These are phyloP conservation scores for Geothlypis trichas DNA, from an alignment of 2,113 vertebrate genomes.

Conservation along the genomic window DNA sequence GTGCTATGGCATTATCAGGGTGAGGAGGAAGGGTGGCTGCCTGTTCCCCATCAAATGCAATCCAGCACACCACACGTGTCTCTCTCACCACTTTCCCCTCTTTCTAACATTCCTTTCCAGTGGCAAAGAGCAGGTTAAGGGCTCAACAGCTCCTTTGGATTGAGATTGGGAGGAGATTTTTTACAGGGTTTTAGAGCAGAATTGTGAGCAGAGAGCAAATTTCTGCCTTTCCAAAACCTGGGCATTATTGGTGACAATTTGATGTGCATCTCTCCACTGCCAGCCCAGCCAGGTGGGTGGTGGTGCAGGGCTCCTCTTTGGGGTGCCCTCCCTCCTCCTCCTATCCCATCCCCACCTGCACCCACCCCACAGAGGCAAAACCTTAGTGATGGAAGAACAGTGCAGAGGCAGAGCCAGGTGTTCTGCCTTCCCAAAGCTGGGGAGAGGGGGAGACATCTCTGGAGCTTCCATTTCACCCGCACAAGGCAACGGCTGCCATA, in stretches of 20 bases:
- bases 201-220: background rate
- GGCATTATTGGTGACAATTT: background rate
- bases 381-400: background rate
- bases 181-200: background rate
- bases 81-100: background rate
- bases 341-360: background rate
- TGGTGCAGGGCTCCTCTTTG: rapidly evolving
- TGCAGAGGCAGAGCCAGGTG: background rate
- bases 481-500: background rate
- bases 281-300: background rate
- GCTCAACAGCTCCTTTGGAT: background rate
- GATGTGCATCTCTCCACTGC: background rate
- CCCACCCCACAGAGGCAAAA: background rate
- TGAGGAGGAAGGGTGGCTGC: background rate
- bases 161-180: background rate
- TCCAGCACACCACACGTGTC: background rate
- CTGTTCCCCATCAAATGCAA: background rate
- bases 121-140: background rate
- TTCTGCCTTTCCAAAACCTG: background rate
- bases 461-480: background rate
- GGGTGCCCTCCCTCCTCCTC: background rate
- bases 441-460: background rate
- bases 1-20: rapidly evolving
- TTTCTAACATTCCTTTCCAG: background rate
- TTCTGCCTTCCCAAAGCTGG: background rate